A percentile compares a stretch with the other conserved stretches of the same genome.
Conservation (phyloP, 2,113 vertebrate species). For the Sinocyclocheilus maitianheensis region DNA sequence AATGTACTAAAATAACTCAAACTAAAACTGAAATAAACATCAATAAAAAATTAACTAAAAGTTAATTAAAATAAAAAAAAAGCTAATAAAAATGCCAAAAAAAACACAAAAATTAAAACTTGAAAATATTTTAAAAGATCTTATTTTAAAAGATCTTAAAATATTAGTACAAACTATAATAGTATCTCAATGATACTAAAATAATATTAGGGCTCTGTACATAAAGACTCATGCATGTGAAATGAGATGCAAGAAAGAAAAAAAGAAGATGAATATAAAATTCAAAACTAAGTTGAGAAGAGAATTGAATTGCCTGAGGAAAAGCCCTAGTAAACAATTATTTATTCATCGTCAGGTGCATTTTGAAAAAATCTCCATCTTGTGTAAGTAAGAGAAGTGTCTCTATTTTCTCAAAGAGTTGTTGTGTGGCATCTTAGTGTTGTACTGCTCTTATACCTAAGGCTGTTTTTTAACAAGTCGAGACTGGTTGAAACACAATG, state of each 20-base stretch:
- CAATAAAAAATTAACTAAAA: too few species aligned
- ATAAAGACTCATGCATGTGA: background rate
- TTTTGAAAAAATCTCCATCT: background rate
- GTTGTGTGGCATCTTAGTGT: background rate
- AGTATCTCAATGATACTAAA: too few species aligned
- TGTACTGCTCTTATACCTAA: background rate
- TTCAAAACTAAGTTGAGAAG: background rate
- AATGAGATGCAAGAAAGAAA: background rate
- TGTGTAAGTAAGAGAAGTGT: background rate
- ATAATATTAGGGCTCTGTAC: too few species aligned
- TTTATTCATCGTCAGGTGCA: constrained; percentile 10
- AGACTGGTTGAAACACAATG: constrained; percentile 34
- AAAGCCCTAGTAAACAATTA: background rate
- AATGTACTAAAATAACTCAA: too few species aligned
- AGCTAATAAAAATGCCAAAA: too few species aligned
- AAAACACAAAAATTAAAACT: too few species aligned
- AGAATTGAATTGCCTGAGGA: background rate
- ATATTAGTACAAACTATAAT: too few species aligned
- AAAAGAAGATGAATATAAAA: background rate
- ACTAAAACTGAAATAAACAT: too few species aligned
- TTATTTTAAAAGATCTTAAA: too few species aligned
- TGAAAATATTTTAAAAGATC: too few species aligned
- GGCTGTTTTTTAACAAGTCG: constrained; percentile 29
- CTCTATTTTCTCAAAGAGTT: constrained; percentile 3
- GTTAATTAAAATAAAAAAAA: too few species aligned